These are phyloP conservation scores for Elanus axillaris DNA, from an alignment of 2,113 vertebrate genomes.

Conservation along the genomic window DNA sequence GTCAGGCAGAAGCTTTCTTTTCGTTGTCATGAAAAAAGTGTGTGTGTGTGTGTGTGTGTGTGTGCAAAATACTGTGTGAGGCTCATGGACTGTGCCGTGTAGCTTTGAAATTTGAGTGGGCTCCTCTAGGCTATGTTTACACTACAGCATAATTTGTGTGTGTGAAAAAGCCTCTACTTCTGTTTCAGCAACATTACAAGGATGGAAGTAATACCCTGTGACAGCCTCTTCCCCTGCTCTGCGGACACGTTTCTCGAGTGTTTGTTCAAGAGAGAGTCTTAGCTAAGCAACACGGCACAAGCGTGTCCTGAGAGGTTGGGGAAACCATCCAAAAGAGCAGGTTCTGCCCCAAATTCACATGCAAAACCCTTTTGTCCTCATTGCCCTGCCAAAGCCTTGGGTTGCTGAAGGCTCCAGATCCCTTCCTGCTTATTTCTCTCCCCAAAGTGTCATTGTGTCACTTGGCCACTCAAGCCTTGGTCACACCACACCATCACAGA, in stretches of 20 bases:
- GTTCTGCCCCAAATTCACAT: neutral
- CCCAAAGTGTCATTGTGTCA: neutral
- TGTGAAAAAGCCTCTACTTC: slow-evolving; percentile 27
- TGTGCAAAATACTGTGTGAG: neutral
- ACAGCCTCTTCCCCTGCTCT: neutral
- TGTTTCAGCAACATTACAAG: neutral
- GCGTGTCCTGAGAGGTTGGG: rapidly evolving
- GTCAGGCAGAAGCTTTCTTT: neutral
- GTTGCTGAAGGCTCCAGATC: neutral
- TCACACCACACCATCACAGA: neutral
- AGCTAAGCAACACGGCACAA: rapidly evolving
- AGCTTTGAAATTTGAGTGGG: slow-evolving; percentile 55
- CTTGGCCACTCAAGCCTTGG: neutral
- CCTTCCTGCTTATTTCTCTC: neutral
- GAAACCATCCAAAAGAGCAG: neutral
- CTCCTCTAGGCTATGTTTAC: slow-evolving; percentile 34
- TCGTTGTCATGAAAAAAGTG: neutral
- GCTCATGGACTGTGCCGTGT: neutral
- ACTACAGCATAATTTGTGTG: neutral
- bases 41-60: neutral
- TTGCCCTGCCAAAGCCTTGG: neutral
- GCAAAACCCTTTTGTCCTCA: neutral
- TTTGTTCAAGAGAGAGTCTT: neutral
- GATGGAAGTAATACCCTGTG: neutral
- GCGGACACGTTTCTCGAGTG: rapidly evolving